Evolutionary conservation across 2,888 invertebrate species (phyloP), one percentile per base, ranked within the genome.

Genomic region (Cerastis rubricosa): DNA sequence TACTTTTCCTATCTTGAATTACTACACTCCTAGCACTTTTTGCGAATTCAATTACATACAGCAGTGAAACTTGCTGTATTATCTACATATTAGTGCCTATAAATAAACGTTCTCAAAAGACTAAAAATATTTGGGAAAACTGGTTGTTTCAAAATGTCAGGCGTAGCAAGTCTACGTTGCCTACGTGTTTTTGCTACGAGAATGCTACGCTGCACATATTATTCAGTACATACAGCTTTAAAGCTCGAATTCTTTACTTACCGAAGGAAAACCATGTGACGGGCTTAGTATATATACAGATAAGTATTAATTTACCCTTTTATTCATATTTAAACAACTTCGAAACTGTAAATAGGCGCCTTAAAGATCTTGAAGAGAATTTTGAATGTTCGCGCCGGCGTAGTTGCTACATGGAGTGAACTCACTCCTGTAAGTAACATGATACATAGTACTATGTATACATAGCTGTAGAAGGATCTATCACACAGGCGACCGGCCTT

Each of bases 351-450:
- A 77, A 71, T 22, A 45, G 47, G 66, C 54, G 54, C 63, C 43
- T 49, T 65, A 68, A 78, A 81, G 57, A 67, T 81, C 69, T 79
- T 79, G 75, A 75, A 81, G 61, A 70, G 76, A 74, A 83, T 84
- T 87, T 87, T 79, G 81, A 87, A 87, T 72, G 74, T 83, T 87
- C 79, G 86, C 87, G 85, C 87, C 85, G 86, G 85, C 86, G 80
- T 84, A 75, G 68, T 80, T 80, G 77, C 72, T 74, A 64, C 74
- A 72, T 51, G 70, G 82, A 85, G 74, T 72, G 74, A 85, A 85
- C 78, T 81, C 76, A 74, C 85, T 84, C 82, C 79, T 76, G 83
- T 85, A 79, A 84, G 85, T 84, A 83, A 85, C 76, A 63, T 75
- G 85, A 85, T 83, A 76, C 80, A 76, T 85, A 83, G 45, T 49